phyloP scores from a whole-genome alignment of 2,113 vertebrate genomes.

The Aptenodytes patagonicus region DNA sequence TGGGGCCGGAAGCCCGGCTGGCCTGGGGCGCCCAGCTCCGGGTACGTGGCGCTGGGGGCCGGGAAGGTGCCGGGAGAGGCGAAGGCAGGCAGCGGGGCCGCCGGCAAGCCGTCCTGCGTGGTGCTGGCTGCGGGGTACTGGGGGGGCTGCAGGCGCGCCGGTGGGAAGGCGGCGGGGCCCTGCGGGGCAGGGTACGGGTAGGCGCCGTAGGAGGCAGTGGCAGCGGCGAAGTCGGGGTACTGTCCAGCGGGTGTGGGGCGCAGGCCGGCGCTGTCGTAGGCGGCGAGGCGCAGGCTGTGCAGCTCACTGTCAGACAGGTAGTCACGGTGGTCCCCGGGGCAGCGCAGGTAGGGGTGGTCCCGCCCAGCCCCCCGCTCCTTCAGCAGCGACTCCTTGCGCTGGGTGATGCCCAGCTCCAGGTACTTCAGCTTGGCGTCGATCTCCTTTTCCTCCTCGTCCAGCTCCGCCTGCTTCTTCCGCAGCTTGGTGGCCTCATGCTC shows the following conservation, averaged over 20 bases:
- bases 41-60: conserved; percentile 80
- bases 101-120: conserved; percentile 84
- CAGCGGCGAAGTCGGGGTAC: conserved; percentile 80
- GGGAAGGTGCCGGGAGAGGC: conserved; percentile 81
- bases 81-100: conserved; percentile 80
- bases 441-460: conserved; percentile 98
- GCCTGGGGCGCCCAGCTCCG: conserved; percentile 80
- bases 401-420: conserved; percentile 93
- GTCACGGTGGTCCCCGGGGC: conserved; percentile 88
- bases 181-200: conserved; percentile 80
- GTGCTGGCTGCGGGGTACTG: conserved; percentile 85
- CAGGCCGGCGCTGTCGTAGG: conserved; percentile 78
- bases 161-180: conserved; percentile 78
- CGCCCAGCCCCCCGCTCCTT: conserved; percentile 84
- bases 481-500: conserved; percentile 97
- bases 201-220: conserved; percentile 78
- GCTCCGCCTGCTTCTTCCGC: conserved; percentile 94
- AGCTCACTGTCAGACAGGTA: conserved; percentile 97
- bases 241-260: conserved; percentile 79
- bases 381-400: conserved; percentile 93
- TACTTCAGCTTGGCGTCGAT: conserved; percentile 97
- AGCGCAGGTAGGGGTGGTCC: conserved; percentile 87
- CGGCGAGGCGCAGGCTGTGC: conserved; percentile 86
- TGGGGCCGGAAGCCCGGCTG: conserved; percentile 84
- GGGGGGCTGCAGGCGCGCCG: conserved; percentile 84